These are phyloP conservation scores for Probosciger aterrimus DNA, from an alignment of 2,113 vertebrate genomes.

Conservation along the genomic window DNA sequence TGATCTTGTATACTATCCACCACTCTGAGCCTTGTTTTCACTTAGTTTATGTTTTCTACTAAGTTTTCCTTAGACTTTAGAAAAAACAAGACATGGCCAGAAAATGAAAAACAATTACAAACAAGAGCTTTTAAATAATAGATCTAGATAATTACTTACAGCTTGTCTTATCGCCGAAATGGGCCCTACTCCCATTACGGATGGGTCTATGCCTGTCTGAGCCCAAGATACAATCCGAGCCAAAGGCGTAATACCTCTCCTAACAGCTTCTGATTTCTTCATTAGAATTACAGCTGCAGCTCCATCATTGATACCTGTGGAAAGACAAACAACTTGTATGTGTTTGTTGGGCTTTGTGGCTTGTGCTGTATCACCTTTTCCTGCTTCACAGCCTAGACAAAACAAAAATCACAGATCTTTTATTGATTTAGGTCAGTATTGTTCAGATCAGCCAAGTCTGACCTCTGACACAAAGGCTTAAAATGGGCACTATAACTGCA, in stretches of 20 bases:
- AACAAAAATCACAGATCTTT: not conserved
- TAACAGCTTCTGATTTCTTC: conserved; percentile 86
- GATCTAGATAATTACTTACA: conserved; percentile 74
- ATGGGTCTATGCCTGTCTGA: conserved; percentile 90
- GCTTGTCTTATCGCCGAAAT: conserved; percentile 90
- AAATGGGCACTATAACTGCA: not conserved
- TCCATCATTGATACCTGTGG: conserved; percentile 90
- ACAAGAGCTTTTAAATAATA: not conserved
- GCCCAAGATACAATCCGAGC: conserved; percentile 87
- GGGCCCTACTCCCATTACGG: conserved; percentile 92
- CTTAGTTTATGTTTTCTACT: not conserved
- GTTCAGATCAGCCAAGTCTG: not conserved
- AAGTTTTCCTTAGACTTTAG: not conserved
- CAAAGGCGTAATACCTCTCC: conserved; percentile 82
- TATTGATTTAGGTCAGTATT: not conserved
- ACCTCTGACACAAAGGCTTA: not conserved
- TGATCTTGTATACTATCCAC: not conserved
- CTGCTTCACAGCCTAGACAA: not conserved
- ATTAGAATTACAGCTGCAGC: conserved; percentile 93
- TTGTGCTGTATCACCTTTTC: not conserved
- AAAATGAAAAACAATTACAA: not conserved
- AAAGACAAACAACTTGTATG: not conserved
- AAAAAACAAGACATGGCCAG: not conserved
- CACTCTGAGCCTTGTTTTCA: not conserved
- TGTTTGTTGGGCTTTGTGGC: not conserved